Evolutionary conservation across 2,888 invertebrate species (phyloP).

Genomic region (Megalurothrips usitatus): DNA sequence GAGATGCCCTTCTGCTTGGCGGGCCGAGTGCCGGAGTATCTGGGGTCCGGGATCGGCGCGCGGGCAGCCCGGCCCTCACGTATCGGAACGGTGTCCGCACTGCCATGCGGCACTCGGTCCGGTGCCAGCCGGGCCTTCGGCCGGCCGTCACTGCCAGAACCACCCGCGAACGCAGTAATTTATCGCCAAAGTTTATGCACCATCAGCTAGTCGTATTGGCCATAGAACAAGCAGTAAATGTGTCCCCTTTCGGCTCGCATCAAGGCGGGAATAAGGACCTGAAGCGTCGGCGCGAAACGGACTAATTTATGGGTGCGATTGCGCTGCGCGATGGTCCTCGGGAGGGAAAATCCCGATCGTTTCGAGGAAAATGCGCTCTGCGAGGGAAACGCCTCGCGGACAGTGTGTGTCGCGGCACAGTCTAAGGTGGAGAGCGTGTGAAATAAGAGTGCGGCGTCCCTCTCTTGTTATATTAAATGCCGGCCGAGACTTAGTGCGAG

Average conservation of each 20-base stretch:
- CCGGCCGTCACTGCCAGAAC: not conserved
- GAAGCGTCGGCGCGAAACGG: not conserved
- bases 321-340: not conserved
- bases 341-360: not conserved
- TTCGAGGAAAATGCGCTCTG: too few relatives aligned
- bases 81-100: not conserved
- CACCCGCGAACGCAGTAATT: not conserved
- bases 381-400: too few relatives aligned
- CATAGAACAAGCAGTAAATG: not conserved
- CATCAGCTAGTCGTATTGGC: not conserved
- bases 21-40: too few relatives aligned
- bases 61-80: not conserved
- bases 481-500: too few relatives aligned
- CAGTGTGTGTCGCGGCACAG: too few relatives aligned
- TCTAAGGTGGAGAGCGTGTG: too few relatives aligned
- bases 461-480: too few relatives aligned
- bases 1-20: too few relatives aligned
- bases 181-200: constrained; percentile 6
- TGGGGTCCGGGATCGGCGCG: not conserved
- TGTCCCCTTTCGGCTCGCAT: not conserved
- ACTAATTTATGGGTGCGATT: not conserved
- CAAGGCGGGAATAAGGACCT: not conserved
- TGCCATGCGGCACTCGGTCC: too few relatives aligned
- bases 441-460: too few relatives aligned
- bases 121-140: too few relatives aligned